Percentiles rank a stretch among this genome's conserved stretches.
These are phyloP conservation scores for Rhyacophila evoluta DNA, from an alignment of 2,888 invertebrate species.

Conservation along the genomic window DNA sequence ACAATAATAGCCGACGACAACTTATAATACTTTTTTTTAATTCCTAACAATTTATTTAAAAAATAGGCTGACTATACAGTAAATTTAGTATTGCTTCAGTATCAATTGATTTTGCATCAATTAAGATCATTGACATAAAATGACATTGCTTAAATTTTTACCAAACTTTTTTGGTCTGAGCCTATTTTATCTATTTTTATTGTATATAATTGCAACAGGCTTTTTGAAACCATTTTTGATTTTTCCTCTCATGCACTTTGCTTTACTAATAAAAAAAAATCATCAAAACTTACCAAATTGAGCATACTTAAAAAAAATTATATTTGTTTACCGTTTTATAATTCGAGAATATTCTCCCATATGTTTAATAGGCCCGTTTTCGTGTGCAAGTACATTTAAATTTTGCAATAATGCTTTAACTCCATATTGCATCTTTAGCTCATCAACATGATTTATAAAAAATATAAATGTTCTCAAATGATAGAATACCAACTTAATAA, in stretches of 20 bases:
- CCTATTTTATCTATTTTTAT: background rate
- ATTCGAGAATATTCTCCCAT: background rate
- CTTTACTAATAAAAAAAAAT: slow-evolving; percentile 2
- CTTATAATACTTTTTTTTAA: background rate
- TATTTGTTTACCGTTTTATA: too few relatives aligned
- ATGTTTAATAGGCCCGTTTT: too few relatives aligned
- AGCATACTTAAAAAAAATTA: background rate
- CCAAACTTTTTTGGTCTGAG: background rate
- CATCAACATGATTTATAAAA: too few relatives aligned
- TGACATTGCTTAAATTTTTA: background rate
- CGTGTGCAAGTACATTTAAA: too few relatives aligned
- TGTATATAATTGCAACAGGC: background rate
- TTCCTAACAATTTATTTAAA: background rate
- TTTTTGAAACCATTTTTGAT: background rate
- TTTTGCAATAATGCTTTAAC: too few relatives aligned
- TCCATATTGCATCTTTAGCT: too few relatives aligned
- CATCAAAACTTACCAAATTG: background rate
- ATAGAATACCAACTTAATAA: background rate
- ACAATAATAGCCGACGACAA: background rate
- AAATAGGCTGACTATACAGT: background rate
- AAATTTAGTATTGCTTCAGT: background rate
- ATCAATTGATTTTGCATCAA: background rate
- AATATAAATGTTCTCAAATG: slow-evolving; percentile 10
- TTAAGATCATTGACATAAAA: background rate
- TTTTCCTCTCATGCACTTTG: background rate